A percentile compares a stretch with the other conserved stretches of the same genome.
phyloP scores from a whole-genome alignment of 2,888 invertebrate species.

The Glaucopsyche alexis region DNA sequence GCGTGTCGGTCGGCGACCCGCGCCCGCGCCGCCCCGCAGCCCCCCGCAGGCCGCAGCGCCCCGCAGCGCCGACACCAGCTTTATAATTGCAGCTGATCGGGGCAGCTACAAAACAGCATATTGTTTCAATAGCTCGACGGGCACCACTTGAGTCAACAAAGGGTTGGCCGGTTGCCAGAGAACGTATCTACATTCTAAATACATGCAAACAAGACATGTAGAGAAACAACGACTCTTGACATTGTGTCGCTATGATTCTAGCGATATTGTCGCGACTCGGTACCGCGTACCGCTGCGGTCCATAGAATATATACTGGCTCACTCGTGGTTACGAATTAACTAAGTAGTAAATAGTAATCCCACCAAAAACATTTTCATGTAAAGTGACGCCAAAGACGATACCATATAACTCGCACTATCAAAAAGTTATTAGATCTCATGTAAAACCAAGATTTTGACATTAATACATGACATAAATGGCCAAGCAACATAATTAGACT shows the following conservation, averaged over 20 bases:
- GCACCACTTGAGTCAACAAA: slow-evolving; percentile 10
- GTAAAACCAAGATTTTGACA: too few relatives aligned
- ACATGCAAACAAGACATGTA: not conserved
- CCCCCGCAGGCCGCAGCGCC: not conserved
- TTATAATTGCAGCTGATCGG: slow-evolving; percentile 9
- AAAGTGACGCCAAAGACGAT: too few relatives aligned
- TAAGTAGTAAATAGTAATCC: too few relatives aligned
- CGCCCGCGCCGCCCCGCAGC: slow-evolving; percentile 4
- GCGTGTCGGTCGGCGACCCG: slow-evolving; percentile 19
- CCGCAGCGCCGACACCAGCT: not conserved
- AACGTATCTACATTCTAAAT: not conserved
- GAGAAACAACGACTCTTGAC: not conserved
- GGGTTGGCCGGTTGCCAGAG: not conserved
- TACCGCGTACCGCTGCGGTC: too few relatives aligned
- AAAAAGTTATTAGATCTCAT: too few relatives aligned
- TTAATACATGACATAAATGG: too few relatives aligned
- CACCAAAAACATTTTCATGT: too few relatives aligned
- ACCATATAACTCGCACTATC: too few relatives aligned
- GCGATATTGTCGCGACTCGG: not conserved
- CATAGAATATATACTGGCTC: too few relatives aligned
- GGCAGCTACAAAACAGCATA: not conserved
- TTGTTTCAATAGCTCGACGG: slow-evolving; percentile 1
- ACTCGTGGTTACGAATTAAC: too few relatives aligned
- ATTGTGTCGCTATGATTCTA: not conserved
- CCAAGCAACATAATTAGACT: too few relatives aligned